A percentile compares a stretch with the other conserved stretches of the same genome.
phyloP scores from a whole-genome alignment of 2,797 vertebrate genomes.

The Trematomus bernacchii region DNA sequence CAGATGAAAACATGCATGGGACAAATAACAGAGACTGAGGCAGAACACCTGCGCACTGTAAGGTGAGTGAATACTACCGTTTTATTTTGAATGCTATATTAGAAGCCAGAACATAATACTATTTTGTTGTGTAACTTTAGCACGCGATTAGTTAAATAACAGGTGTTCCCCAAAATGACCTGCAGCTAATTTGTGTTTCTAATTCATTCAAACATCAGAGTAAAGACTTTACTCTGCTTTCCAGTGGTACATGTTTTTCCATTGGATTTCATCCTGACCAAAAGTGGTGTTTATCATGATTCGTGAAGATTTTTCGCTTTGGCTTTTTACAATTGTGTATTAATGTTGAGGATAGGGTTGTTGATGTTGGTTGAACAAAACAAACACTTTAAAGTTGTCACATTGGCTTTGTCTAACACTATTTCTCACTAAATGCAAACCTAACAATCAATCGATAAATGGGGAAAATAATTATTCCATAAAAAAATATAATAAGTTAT shows the following conservation, averaged over 20 bases:
- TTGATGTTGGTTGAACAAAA: background rate
- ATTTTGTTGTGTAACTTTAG: background rate
- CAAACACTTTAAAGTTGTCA: background rate
- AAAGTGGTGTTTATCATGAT: background rate
- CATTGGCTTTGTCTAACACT: background rate
- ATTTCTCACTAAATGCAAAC: background rate
- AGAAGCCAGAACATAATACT: background rate
- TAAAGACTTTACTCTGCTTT: background rate
- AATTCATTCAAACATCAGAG: background rate
- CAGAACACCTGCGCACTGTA: slow-evolving; percentile 17
- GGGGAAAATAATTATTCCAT: background rate
- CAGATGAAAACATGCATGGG: slow-evolving; percentile 32
- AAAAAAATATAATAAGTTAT: background rate
- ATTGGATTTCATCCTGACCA: background rate
- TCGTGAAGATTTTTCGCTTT: background rate
- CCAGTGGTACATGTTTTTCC: background rate
- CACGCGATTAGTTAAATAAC: background rate
- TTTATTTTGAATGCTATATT: background rate
- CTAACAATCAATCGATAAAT: background rate
- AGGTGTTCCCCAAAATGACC: background rate
- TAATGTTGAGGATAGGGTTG: background rate
- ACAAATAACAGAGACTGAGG: background rate
- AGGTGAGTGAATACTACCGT: slow-evolving; percentile 41
- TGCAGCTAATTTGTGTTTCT: background rate
- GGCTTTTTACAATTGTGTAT: background rate